Conservation (phyloP, 2,797 vertebrate species). For the Oreonectes daqikongensis region DNA sequence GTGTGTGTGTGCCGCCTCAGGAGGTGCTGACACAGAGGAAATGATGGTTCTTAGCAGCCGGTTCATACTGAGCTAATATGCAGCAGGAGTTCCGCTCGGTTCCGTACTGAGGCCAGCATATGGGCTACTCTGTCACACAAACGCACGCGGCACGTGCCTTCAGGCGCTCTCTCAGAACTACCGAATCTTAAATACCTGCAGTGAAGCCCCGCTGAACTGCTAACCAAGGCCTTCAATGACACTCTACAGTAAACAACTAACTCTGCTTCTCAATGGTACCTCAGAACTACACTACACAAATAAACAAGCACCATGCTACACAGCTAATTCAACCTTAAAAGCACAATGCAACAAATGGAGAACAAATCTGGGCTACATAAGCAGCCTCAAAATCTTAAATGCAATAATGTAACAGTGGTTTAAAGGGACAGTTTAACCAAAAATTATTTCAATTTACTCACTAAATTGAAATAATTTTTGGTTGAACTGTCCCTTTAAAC, state of each 20-base stretch:
- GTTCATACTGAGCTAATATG: slow-evolving; percentile 47
- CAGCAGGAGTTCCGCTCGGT: slow-evolving; percentile 47
- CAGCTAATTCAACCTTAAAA: no score
- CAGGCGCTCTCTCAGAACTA: slow-evolving; percentile 31
- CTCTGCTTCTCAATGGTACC: not conserved
- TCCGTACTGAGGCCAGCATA: slow-evolving; percentile 50
- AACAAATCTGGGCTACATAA: no score
- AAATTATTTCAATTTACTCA: no score
- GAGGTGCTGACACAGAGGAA: slow-evolving; percentile 61
- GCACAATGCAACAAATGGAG: no score
- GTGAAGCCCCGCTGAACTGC: slow-evolving; percentile 22
- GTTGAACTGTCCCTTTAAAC: no score
- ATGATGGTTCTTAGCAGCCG: slow-evolving; percentile 53
- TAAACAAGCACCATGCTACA: no score
- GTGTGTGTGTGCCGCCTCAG: slow-evolving; percentile 53
- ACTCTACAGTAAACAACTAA: not conserved
- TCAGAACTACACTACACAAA: no score
- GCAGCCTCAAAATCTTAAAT: no score
- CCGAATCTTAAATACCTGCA: slow-evolving; percentile 24
- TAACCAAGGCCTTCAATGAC: slow-evolving; percentile 5
- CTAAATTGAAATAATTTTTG: no score
- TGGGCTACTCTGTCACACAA: slow-evolving; percentile 52
- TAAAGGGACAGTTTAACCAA: no score
- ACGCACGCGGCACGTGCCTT: slow-evolving; percentile 31
- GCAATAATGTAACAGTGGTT: no score